Evolutionary conservation across 2,113 vertebrate genomes (phyloP), one percentile per base, ranked within the genome.

Genomic region (Phasianus colchicus): DNA sequence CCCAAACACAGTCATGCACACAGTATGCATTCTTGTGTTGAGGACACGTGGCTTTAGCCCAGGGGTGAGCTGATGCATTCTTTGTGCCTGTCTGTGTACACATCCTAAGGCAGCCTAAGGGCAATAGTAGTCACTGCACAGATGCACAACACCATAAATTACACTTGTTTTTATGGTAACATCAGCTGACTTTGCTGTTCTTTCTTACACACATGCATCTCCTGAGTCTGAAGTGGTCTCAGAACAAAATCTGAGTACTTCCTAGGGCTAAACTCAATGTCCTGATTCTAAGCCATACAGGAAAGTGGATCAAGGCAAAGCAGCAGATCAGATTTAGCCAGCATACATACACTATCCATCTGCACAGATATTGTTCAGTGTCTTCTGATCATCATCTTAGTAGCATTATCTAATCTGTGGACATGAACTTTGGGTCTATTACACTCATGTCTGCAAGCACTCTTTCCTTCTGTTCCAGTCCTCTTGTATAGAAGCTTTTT

Each of bases 101-200:
- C 0, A 0, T 19, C 0, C 0, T 16, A 42, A 2, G 0, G 24
- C 38, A 75, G 13, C 20, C 42, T 72, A n/a, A 34, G 58, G 42
- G 54, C 32, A 67, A 66, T 21, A 58, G 38, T 0, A 7, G 73
- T 10, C 74, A 57, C 63, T 48, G 18, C 57, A n/a, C 34, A 40
- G 67, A 64, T 6, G 0, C 10, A 48, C 6, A 69, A 63, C 75
- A 45, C 64, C 19, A 7, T 14, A 57, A 73, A 70, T 48, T 40
- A 73, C 15, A 16, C 43, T 65, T 65, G 64, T 20, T n/a, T 69
- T 76, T 61, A 76, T 1, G 2, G 71, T 19, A 83, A 54, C 15
- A 11, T 47, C 63, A 48, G n/a, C 5, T 66, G 54, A 48, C 55
- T 69, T 75, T 63, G 73, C 36, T 2, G 0, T 34, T 87, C 70